Conservation (phyloP, 1,140 invertebrate genomes). For the Thaumatotibia leucotreta region DNA sequence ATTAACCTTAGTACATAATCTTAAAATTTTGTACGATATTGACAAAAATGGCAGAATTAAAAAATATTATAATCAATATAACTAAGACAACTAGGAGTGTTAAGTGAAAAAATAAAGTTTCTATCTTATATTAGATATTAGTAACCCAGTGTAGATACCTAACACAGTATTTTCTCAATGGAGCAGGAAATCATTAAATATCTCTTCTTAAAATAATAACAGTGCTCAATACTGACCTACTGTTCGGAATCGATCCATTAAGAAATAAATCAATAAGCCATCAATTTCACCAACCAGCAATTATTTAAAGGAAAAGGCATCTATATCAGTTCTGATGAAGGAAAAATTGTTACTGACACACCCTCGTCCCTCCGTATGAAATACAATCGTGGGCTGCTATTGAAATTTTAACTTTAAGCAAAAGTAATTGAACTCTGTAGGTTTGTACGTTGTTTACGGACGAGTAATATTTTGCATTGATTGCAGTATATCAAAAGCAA, state of each 20-base stretch:
- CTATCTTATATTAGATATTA: too few relatives aligned
- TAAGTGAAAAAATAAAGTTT: too few relatives aligned
- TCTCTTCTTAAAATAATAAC: conserved; percentile 10
- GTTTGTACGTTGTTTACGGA: background rate
- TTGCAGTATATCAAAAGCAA: background rate
- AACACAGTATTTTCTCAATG: background rate
- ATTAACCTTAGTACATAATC: too few relatives aligned
- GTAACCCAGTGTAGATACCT: too few relatives aligned
- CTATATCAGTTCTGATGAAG: conserved; percentile 13
- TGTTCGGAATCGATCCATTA: conserved; percentile 9
- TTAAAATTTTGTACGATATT: too few relatives aligned
- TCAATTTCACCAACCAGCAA: background rate
- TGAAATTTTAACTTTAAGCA: background rate
- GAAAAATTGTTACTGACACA: conserved; percentile 1
- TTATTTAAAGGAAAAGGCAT: conserved; percentile 12
- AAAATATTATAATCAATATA: too few relatives aligned
- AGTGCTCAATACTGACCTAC: conserved; percentile 9
- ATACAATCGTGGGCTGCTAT: background rate
- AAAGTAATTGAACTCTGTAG: background rate
- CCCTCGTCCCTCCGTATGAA: background rate
- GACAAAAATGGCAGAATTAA: background rate
- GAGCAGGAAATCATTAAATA: background rate
- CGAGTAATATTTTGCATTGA: background rate
- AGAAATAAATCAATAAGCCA: conserved; percentile 12
- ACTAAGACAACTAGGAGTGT: too few relatives aligned